Percentiles rank a stretch among this genome's conserved stretches.
These are phyloP conservation scores for Tethya wilhelma DNA, from an alignment of 37 sponge, comb jelly and placozoan species.

Conservation along the genomic window DNA sequence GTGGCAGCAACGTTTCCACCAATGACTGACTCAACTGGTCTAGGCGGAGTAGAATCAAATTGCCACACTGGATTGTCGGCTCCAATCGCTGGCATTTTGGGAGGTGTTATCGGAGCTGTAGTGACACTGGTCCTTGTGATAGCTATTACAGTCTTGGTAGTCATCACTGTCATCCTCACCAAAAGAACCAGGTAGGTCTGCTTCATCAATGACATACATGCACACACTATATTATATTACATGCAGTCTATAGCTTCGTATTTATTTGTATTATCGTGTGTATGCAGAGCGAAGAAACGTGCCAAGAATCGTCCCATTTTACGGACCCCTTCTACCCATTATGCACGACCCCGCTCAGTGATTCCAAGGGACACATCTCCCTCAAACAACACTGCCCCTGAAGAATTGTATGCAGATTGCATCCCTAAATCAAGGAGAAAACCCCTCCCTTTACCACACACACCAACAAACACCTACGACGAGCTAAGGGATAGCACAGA, in stretches of 20 bases:
- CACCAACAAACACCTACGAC: no score
- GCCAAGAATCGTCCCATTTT: not conserved
- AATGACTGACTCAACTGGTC: not conserved
- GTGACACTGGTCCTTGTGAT: not conserved
- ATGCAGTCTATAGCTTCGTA: not conserved
- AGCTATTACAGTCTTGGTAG: not conserved
- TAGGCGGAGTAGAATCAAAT: not conserved
- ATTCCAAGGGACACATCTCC: no score
- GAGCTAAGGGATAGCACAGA: no score
- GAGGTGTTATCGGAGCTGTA: conserved; percentile 6
- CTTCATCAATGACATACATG: not conserved
- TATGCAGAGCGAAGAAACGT: no score
- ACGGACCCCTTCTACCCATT: not conserved
- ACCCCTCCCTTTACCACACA: no score
- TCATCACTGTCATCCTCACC: not conserved
- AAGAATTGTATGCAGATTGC: no score
- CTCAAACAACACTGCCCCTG: no score
- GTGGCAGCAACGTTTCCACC: not conserved
- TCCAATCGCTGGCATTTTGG: conserved; percentile 6
- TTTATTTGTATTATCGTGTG: not conserved
- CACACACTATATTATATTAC: not conserved
- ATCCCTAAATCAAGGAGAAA: no score
- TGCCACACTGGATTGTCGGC: not conserved
- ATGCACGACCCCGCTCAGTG: not conserved
- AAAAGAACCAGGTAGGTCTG: conserved; percentile 2